Evolutionary conservation across 2,888 invertebrate species (phyloP).

Genomic region (Lamproptera curius): DNA sequence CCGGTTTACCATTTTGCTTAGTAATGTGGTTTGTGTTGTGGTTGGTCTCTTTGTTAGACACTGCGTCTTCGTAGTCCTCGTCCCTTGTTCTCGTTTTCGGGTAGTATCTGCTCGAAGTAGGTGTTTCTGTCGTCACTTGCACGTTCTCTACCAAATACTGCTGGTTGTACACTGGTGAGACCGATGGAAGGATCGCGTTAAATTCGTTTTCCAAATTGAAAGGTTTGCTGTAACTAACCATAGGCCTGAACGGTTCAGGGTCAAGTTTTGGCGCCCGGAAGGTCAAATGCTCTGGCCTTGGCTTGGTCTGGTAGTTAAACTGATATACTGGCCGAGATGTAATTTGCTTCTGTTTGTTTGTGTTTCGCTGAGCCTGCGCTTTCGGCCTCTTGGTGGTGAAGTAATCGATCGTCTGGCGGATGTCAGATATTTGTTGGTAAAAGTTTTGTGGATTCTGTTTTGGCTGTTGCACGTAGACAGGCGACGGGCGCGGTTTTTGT

Average conservation of each 20-base stretch:
- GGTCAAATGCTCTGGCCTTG: slow-evolving; percentile 61
- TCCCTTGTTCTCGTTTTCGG: slow-evolving; percentile 66
- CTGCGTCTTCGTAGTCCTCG: slow-evolving; percentile 64
- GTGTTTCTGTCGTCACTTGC: slow-evolving; percentile 71
- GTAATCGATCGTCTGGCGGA: slow-evolving; percentile 82
- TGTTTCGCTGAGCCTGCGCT: slow-evolving; percentile 54
- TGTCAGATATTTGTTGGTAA: slow-evolving; percentile 81
- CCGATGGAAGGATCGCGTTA: slow-evolving; percentile 61
- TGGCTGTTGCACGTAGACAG: slow-evolving; percentile 57
- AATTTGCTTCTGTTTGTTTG: slow-evolving; percentile 70
- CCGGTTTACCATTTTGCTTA: slow-evolving; percentile 55
- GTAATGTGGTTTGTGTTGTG: slow-evolving; percentile 55
- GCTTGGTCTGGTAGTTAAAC: slow-evolving; percentile 83
- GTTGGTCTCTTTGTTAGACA: slow-evolving; percentile 47
- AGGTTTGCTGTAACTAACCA: slow-evolving; percentile 78
- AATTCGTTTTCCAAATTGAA: slow-evolving; percentile 66
- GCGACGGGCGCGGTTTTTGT: slow-evolving; percentile 62
- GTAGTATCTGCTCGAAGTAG: slow-evolving; percentile 70
- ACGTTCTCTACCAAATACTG: slow-evolving; percentile 68
- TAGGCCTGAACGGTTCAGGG: slow-evolving; percentile 80
- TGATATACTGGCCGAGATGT: slow-evolving; percentile 82
- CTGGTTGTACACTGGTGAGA: slow-evolving; percentile 58
- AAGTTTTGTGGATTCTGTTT: slow-evolving; percentile 75
- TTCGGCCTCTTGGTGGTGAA: slow-evolving; percentile 79
- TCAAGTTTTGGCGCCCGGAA: slow-evolving; percentile 75